Evolutionary conservation across 2,113 vertebrate genomes (phyloP), one percentile per base, ranked within the genome.

Genomic region (Callorhinus ursinus): DNA sequence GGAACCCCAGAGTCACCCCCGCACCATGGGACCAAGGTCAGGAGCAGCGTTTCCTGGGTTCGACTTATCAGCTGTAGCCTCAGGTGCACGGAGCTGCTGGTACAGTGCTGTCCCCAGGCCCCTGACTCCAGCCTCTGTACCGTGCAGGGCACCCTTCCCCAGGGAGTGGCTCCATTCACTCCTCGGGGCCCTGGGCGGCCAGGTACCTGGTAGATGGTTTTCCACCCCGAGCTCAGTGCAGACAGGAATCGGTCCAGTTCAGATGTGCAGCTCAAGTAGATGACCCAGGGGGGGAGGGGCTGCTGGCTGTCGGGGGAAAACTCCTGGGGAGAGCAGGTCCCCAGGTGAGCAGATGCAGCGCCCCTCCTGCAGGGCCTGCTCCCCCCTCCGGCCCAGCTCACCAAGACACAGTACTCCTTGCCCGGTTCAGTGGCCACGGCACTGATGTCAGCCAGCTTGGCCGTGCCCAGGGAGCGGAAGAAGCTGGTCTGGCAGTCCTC

Each of bases 401-500:
- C 99, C 98, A 99, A 97, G 92, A 99, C 96, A 36, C 99, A 99
- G 98, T 99, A 99, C 98, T 99, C 99, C 98, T 99, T 99, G 97
- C 99, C 96, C 0, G 98, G 97, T 96, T 99, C 99, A 0, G 98
- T 96, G 90, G 99, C 99, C 77, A 99, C 72, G 0, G 98, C 93
- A 0, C 98, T 98, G 97, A 99, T 4, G 18, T 99, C 99, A 0
- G 97, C 98, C 96, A 99, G 98, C 49, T 99, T 98, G 1, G 95
- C 98, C 0, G 98, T 98, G 98, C 99, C 99, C 89, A 99, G 99
- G 0, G 99, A 99, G 95, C 99, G 99, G 98, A 99, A 99, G 98
- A 99, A 99, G 98, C 99, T 99, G 7, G 99, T 99, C 99, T 99
- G 99, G 97, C 99, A 99, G 88, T 99, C 99, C 98, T 99, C 99